phyloP scores from a whole-genome alignment of 2,797 vertebrate genomes.

The Falco berigora region DNA sequence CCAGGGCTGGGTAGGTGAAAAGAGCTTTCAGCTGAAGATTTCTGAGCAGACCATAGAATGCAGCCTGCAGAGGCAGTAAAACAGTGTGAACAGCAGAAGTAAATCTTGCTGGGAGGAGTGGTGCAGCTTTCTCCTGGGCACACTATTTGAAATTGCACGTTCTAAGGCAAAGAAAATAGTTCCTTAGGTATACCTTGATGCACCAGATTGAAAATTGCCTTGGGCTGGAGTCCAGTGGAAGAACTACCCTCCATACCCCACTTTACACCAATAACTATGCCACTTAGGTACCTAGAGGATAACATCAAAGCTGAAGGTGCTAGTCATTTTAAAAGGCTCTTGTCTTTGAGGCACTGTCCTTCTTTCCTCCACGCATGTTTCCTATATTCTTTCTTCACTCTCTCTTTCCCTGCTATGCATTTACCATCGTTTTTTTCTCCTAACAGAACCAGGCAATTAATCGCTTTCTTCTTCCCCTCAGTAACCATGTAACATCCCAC shows the following conservation, averaged over 20 bases:
- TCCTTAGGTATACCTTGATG: neutral
- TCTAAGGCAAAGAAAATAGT: neutral
- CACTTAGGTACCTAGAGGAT: neutral
- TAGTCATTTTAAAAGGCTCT: neutral
- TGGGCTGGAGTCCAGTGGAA: neutral
- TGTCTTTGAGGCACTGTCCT: neutral
- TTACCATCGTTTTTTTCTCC: neutral
- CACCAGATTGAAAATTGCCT: neutral
- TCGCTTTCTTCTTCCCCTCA: neutral
- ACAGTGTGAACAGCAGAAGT: neutral
- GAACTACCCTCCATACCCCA: neutral
- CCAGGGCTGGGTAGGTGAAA: neutral
- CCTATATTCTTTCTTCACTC: neutral
- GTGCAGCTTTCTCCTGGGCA: neutral
- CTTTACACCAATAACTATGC: neutral
- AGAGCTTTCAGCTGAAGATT: neutral
- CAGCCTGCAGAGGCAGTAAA: neutral
- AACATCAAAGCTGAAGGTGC: neutral
- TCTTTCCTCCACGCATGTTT: neutral
- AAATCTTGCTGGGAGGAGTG: neutral
- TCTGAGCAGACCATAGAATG: neutral
- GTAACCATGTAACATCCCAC: neutral
- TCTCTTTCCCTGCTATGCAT: neutral
- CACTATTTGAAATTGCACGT: neutral
- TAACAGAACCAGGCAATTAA: neutral